A percentile compares a stretch with the other conserved stretches of the same genome.
phyloP scores from a whole-genome alignment of 2,113 vertebrate species.

The Smithornis capensis region DNA sequence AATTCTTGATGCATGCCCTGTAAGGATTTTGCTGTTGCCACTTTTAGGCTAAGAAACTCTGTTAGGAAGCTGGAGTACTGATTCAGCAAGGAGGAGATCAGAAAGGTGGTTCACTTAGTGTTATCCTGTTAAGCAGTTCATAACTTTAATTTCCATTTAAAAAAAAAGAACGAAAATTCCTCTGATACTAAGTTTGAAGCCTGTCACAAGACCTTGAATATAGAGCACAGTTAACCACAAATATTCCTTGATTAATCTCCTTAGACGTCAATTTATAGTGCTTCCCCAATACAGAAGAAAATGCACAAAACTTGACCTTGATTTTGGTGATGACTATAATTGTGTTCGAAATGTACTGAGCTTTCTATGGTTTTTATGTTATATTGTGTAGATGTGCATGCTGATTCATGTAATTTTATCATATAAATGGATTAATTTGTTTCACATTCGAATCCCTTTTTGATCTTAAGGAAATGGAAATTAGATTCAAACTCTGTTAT shows the following conservation, averaged over 20 bases:
- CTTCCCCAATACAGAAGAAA: neutral
- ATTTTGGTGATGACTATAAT: neutral
- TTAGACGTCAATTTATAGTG: neutral
- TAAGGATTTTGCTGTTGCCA: neutral
- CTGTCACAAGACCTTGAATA: neutral
- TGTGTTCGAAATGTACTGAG: neutral
- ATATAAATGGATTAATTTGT: neutral
- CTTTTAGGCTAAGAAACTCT: neutral
- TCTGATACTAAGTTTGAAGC: neutral
- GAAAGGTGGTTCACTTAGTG: neutral
- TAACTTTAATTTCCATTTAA: neutral
- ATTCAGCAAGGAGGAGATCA: neutral
- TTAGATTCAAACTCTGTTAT: neutral
- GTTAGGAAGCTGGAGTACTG: neutral
- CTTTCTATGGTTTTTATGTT: neutral
- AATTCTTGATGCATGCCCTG: neutral
- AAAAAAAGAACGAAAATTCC: neutral
- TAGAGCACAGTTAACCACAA: neutral
- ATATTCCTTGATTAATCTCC: neutral
- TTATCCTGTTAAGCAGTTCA: neutral
- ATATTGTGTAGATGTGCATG: neutral
- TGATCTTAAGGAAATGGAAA: neutral
- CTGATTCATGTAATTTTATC: neutral
- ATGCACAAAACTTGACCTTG: neutral
- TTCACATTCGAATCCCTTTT: neutral